Percentiles rank a stretch among this genome's conserved stretches.
Conservation (phyloP, 2,888 invertebrate genomes). For the Pyrrhopygopsis socrates region DNA sequence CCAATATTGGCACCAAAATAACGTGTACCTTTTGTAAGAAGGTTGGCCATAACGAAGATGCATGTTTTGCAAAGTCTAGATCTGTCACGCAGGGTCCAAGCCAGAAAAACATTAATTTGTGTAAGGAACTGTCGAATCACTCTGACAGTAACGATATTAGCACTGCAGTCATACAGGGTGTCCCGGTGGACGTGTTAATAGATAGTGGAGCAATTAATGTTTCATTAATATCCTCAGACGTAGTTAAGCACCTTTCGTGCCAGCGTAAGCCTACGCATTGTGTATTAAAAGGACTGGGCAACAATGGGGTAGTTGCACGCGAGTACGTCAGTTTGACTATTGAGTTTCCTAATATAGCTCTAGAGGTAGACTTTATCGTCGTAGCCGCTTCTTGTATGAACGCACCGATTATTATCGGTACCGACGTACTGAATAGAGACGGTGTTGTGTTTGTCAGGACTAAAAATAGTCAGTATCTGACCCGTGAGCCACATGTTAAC, state of each 20-base stretch:
- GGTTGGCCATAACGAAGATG: conserved; percentile 31
- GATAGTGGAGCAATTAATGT: conserved; percentile 43
- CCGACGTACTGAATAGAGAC: conserved; percentile 77
- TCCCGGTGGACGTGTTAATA: conserved; percentile 44
- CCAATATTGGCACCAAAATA: neutral
- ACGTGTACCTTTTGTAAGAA: conserved; percentile 40
- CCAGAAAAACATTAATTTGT: neutral
- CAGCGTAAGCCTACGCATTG: conserved; percentile 50
- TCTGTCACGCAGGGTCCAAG: conserved; percentile 5
- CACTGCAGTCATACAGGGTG: conserved; percentile 17
- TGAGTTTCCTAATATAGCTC: conserved; percentile 70
- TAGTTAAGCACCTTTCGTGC: conserved; percentile 73
- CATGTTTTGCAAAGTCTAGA: conserved; percentile 47
- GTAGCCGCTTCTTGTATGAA: conserved; percentile 66
- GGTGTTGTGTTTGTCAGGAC: neutral
- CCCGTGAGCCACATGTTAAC: neutral
- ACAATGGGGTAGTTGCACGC: conserved; percentile 53
- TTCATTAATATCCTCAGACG: conserved; percentile 35
- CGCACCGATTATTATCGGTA: conserved; percentile 77
- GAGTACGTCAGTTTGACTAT: conserved; percentile 62
- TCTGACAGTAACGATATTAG: neutral
- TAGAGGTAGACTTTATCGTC: conserved; percentile 80
- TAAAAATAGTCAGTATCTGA: conserved; percentile 6
- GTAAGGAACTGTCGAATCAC: neutral
- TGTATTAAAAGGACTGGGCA: conserved; percentile 67